Evolutionary conservation across 2,888 invertebrate genomes (phyloP), one percentile per base, ranked within the genome.

Genomic region (Cephus pulcher): DNA sequence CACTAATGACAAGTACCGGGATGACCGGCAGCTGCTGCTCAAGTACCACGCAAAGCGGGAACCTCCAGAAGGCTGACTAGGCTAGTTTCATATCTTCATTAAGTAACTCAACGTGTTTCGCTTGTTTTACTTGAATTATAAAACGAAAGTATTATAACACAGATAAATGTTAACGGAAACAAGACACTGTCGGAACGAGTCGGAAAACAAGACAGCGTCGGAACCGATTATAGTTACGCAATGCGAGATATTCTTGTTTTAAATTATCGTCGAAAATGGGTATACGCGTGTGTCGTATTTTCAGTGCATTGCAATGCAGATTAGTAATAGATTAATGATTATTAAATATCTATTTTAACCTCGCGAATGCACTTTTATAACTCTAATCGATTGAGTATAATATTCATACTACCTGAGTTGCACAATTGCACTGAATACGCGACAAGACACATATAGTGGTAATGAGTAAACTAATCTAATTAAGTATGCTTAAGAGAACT

Each of bases 51-150:
- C 89, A 86, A 89, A 89, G 88, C 90, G 89, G 88, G 89, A 90
- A 91, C 89, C 89, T 85, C 89, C 89, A 89, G 89, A 91, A 91
- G 91, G 91, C 91, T 91, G 91, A 91, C 87, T 91, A 91, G 91
- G 87, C 89, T 91, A 87, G 88, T 78, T 78, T 71, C 71, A 78
- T 71, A 71, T 33, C 12, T 71, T 71, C 33, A 33, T 71, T 83
- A 82, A 83, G 80, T 81, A 83, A 84, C 78, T 77, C 82, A 81
- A 84, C 83, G 85, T 78, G 83, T 85, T 80, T 86, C 84, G 82
- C 82, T 85, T 82, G 81, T 83, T 81, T 76, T 76, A 83, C 77
- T 78, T 81, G 80, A 83, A 32, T 78, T 78, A 56, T 71, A 34
- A 69, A 77, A 74, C 74, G 74, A 77, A 75, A 77, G 34, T 74